Conservation (phyloP, 1,140 invertebrate genomes). For the Caenorhabditis tropicalis region DNA sequence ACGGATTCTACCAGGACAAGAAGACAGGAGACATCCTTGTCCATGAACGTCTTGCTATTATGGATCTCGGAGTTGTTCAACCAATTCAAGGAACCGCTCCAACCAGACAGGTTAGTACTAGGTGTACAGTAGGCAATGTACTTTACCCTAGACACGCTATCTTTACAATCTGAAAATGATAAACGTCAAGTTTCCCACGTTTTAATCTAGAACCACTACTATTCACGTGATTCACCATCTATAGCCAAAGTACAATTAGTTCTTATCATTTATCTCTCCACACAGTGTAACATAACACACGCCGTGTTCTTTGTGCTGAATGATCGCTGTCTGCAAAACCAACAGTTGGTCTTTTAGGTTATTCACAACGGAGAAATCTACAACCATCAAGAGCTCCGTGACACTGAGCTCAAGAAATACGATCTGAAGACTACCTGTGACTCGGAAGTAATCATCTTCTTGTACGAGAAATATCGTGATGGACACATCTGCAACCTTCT, state of each 20-base stretch:
- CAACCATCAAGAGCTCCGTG: slow-evolving; percentile 62
- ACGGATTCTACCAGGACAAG: slow-evolving; percentile 64
- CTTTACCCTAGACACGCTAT: too few relatives aligned
- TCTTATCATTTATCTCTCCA: background rate
- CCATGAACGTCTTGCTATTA: slow-evolving; percentile 70
- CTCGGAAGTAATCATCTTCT: slow-evolving; percentile 65
- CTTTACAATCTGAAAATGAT: too few relatives aligned
- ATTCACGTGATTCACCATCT: slow-evolving; percentile 9
- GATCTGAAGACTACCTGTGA: slow-evolving; percentile 62
- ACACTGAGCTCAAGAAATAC: slow-evolving; percentile 59
- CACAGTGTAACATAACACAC: slow-evolving; percentile 36
- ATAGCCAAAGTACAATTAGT: slow-evolving; percentile 35
- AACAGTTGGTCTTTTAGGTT: slow-evolving; percentile 59
- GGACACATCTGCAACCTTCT: slow-evolving; percentile 64
- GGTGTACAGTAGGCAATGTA: background rate
- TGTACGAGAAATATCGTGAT: slow-evolving; percentile 65
- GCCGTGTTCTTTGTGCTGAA: slow-evolving; percentile 32
- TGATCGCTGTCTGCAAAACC: slow-evolving; percentile 1
- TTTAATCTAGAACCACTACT: background rate
- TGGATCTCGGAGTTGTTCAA: slow-evolving; percentile 64
- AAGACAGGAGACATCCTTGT: slow-evolving; percentile 68
- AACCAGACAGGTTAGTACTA: slow-evolving; percentile 60
- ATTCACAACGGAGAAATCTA: slow-evolving; percentile 72
- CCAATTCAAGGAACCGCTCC: slow-evolving; percentile 61
- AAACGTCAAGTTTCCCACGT: too few relatives aligned